Evolutionary conservation across 1,140 invertebrate species (phyloP).

Genomic region (Pollicipes pollicipes): DNA sequence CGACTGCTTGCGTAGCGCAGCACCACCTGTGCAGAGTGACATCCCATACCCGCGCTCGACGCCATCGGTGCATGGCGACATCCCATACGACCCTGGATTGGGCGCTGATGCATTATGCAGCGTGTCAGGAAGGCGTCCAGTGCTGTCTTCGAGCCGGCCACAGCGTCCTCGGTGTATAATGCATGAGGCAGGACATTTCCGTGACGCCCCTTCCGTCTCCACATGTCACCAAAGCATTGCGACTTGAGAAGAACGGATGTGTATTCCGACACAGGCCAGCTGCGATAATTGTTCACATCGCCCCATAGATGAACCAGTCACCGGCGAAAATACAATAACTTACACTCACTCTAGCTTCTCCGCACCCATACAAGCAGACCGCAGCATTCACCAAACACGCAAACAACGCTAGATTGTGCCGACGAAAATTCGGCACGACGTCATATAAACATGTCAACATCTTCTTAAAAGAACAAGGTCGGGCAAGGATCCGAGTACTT

Average conservation of each 20-base stretch:
- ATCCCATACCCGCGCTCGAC: too few relatives aligned
- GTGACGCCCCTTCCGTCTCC: background rate
- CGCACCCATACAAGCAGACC: background rate
- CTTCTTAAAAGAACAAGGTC: background rate
- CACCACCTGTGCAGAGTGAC: too few relatives aligned
- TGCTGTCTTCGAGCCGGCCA: too few relatives aligned
- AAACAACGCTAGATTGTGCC: background rate
- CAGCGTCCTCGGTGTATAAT: too few relatives aligned
- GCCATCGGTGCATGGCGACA: too few relatives aligned
- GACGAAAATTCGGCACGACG: background rate
- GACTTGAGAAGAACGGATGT: background rate
- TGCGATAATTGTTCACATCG: background rate
- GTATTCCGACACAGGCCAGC: background rate
- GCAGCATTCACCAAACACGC: background rate
- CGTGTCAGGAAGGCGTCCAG: too few relatives aligned
- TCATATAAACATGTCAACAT: background rate
- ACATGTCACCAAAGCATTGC: background rate
- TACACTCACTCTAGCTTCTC: background rate
- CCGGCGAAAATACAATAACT: background rate
- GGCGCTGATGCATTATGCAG: too few relatives aligned
- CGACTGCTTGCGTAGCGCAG: too few relatives aligned
- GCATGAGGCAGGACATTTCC: background rate
- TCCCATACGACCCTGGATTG: too few relatives aligned
- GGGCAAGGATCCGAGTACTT: background rate
- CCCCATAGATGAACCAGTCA: background rate